Evolutionary conservation across 2,113 vertebrate genomes (phyloP), one percentile per base, ranked within the genome.

Genomic region (Corythaixoides concolor): DNA sequence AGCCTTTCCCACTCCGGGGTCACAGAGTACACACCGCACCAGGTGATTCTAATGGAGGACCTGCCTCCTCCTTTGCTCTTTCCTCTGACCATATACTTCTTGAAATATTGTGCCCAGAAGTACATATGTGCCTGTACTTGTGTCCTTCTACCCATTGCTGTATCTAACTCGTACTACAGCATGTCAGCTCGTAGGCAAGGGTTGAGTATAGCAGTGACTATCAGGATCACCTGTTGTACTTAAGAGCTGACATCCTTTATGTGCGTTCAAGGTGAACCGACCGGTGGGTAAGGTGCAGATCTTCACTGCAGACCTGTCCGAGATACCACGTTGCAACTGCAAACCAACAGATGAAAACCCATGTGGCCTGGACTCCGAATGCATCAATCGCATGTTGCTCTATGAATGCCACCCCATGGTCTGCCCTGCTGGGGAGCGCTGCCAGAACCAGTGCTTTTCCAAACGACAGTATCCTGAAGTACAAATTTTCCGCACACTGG

Each of bases 381-480:
- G 99, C 97, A 99, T 99, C 97, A 99, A 99, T 95, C 99, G 99
- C 89, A 99, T 99, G 99, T 91, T 99, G 95, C 98, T 99, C 11
- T 99, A 99, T 11, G 99, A 99, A 81, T 99, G 99, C 94, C 99
- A 99, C 89, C 99, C 99, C 32, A 85, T 99, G 93, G 99, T 99
- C 55, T 99, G 99, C 73, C 99, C 99, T 0, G 98, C 99, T 0
- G 99, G 99, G 0, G 99, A 98, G 33, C 97, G 97, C 43, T 99
- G 99, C 93, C 99, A 99, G 66, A 99, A 99, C 97, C 99, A 99
- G 97, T 98, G 99, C 80, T 99, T 99, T 96, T 98, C 98, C 87
- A 99, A 99, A 93, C 98, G 99, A 26, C 99, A 99, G 97, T 99
- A 99, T 92, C 99, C 99, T 24, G 99, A 99, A 76, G 99, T 99